These are phyloP conservation scores for Leucoraja erinaceus DNA, from an alignment of 2,113 vertebrate genomes.

Conservation along the genomic window DNA sequence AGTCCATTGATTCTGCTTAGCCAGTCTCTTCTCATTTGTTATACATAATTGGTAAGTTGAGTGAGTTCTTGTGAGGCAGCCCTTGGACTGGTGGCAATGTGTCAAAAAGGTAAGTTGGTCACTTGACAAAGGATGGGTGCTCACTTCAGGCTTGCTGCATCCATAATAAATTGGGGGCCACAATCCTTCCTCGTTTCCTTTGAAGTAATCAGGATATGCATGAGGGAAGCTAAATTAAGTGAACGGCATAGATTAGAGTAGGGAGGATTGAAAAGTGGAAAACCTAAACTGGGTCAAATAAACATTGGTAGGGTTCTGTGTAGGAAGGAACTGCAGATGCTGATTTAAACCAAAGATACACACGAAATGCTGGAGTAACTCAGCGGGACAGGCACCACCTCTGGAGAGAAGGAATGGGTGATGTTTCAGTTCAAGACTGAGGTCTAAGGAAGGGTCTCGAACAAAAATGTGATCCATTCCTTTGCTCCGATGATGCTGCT, in stretches of 20 bases:
- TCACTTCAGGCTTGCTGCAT: background rate
- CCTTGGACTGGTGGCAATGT: background rate
- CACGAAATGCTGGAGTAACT: too few species aligned
- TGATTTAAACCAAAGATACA: too few species aligned
- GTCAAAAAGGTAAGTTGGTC: background rate
- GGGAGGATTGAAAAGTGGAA: background rate
- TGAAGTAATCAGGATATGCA: background rate
- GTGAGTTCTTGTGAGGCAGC: background rate
- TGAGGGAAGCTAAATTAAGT: background rate
- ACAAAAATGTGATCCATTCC: too few species aligned
- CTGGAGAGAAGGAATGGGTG: too few species aligned
- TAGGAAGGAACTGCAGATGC: too few species aligned
- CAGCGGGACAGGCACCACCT: too few species aligned
- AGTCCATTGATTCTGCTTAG: too few species aligned
- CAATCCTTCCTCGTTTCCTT: background rate
- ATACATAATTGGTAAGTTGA: background rate
- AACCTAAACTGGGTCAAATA: background rate
- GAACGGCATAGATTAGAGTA: background rate
- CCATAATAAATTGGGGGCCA: background rate
- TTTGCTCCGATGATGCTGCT: too few species aligned
- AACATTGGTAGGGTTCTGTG: background rate
- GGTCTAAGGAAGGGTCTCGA: too few species aligned
- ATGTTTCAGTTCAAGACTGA: too few species aligned
- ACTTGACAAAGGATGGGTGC: background rate
- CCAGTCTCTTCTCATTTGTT: too few species aligned